These are phyloP conservation scores for Halisarca cf. caerulea DNA, from an alignment of 37 sponge, comb jelly and placozoan genomes.

Conservation along the genomic window DNA sequence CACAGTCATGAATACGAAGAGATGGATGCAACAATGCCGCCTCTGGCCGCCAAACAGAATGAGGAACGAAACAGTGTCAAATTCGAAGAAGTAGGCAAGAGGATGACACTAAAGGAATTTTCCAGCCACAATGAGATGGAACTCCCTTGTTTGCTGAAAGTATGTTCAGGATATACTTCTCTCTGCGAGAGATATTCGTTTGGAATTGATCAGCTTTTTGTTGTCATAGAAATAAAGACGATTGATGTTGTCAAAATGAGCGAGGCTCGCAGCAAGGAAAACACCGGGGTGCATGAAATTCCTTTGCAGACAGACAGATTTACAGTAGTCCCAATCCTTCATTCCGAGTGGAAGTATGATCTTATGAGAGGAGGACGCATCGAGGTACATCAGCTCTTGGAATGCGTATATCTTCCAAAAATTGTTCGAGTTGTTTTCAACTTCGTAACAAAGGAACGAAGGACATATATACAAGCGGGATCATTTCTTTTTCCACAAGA, in stretches of 20 bases:
- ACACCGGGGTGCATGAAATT: not conserved
- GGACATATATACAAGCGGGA: not conserved
- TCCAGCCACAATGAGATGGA: not conserved
- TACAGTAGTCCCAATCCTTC: not conserved
- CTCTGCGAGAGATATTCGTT: not conserved
- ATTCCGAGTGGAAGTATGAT: not conserved
- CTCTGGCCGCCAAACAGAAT: too few relatives aligned
- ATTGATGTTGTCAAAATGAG: not conserved
- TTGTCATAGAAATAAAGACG: not conserved
- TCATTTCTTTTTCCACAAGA: slow-evolving; percentile 3
- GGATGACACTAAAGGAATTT: not conserved
- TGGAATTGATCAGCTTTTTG: slow-evolving; percentile 1
- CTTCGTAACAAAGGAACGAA: not conserved
- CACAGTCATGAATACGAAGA: too few relatives aligned
- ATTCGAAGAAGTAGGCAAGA: not conserved
- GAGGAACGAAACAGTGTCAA: too few relatives aligned
- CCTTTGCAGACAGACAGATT: not conserved
- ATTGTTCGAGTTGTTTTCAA: not conserved
- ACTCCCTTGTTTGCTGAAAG: slow-evolving; percentile 6
- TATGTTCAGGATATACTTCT: not conserved
- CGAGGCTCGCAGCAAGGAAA: too few relatives aligned
- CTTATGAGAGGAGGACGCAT: too few relatives aligned
- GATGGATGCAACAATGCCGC: too few relatives aligned
- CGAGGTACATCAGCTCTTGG: not conserved
- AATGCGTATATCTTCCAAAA: not conserved